Percentiles rank a stretch among this genome's conserved stretches.
These are phyloP conservation scores for Tamias sibiricus DNA, from an alignment of 2,113 vertebrate species.

Conservation along the genomic window DNA sequence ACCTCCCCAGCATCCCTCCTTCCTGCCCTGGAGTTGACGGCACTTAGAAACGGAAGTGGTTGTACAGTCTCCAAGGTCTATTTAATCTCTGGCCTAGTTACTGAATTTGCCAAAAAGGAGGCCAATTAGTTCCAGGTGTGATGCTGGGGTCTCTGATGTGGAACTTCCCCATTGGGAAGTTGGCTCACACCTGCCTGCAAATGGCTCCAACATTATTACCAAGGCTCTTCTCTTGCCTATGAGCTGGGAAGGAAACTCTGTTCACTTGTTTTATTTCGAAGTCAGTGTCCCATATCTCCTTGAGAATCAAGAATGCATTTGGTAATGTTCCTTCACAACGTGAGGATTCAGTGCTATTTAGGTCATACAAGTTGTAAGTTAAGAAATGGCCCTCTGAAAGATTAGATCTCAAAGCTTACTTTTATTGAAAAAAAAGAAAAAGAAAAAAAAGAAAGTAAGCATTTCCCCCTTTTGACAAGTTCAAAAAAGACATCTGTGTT, in stretches of 20 bases:
- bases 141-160: conserved; percentile 60
- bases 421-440: conserved; percentile 1
- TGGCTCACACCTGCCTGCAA: conserved; percentile 58
- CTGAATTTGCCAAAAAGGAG: conserved; percentile 67
- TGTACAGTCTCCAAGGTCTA: conserved; percentile 57
- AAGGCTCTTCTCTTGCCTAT: conserved; percentile 17
- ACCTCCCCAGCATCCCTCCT: conserved; percentile 40
- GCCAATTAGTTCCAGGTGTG: conserved; percentile 76
- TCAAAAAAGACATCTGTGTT: conserved; percentile 57
- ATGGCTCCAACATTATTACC: conserved; percentile 45
- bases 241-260: neutral
- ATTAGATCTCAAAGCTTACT: conserved; percentile 34
- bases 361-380: neutral
- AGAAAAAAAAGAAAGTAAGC: neutral
- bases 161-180: conserved; percentile 58
- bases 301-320: conserved; percentile 54
- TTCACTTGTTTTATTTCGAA: conserved; percentile 56
- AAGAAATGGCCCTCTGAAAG: conserved; percentile 50
- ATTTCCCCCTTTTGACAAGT: conserved; percentile 11
- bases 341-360: conserved; percentile 33
- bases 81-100: conserved; percentile 73
- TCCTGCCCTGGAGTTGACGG: neutral
- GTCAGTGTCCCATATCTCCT: conserved; percentile 67
- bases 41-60: conserved; percentile 65
- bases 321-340: conserved; percentile 42